phyloP scores from a whole-genome alignment of 2,797 vertebrate species.

The Moxostoma hubbsi region DNA sequence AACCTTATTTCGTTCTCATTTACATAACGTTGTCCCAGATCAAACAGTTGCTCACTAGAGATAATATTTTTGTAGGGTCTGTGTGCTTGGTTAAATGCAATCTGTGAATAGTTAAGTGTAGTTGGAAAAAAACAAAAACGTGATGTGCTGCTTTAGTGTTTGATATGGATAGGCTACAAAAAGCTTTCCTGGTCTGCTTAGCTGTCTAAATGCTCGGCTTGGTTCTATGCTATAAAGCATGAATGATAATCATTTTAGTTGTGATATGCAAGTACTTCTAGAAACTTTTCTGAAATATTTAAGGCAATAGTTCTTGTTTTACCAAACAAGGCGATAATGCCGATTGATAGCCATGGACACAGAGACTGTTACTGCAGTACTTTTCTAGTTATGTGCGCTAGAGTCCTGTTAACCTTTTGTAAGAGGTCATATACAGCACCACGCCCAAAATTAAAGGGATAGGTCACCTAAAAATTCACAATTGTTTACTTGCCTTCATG shows the following conservation, averaged over 20 bases:
- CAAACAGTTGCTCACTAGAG: constrained; percentile 7
- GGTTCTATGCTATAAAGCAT: constrained; percentile 44
- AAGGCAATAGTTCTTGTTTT: constrained; percentile 61
- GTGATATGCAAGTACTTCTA: constrained; percentile 55
- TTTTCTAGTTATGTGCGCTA: constrained; percentile 35
- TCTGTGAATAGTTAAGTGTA: constrained; percentile 23
- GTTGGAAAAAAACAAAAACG: constrained; percentile 22
- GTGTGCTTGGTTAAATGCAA: constrained; percentile 20
- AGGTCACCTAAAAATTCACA: neutral
- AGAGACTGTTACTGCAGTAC: constrained; percentile 77
- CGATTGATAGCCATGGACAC: constrained; percentile 78
- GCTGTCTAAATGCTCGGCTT: constrained; percentile 24
- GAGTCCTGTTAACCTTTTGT: constrained; percentile 1
- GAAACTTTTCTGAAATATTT: constrained; percentile 60
- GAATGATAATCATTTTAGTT: constrained; percentile 36
- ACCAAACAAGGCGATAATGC: constrained; percentile 62
- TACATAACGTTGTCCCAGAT: constrained; percentile 8
- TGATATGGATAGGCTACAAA: constrained; percentile 4
- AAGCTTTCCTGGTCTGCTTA: constrained; percentile 8
- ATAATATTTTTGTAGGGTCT: constrained; percentile 16
- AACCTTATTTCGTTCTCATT: neutral
- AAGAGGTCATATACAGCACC: constrained; percentile 1
- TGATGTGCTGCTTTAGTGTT: constrained; percentile 18
- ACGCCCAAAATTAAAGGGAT: neutral
- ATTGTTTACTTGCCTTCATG: too few relatives aligned